phyloP scores from a whole-genome alignment of 2,113 vertebrate genomes.

The Odontesthes bonariensis region DNA sequence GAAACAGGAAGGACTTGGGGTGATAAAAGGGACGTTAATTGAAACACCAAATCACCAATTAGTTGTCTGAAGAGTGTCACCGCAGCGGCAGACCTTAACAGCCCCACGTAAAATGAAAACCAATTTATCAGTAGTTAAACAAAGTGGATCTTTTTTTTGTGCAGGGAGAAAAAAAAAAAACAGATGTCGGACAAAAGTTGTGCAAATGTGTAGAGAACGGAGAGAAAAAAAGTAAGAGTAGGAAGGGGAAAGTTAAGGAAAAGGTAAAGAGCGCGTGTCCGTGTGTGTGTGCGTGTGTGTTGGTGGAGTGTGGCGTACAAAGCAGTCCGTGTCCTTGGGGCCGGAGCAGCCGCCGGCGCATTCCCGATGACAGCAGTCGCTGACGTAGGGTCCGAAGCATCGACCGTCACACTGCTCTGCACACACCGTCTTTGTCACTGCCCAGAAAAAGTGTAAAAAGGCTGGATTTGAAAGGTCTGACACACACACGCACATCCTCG shows the following conservation, averaged over 20 bases:
- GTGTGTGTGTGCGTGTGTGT: constrained; percentile 14
- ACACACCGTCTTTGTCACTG: constrained; percentile 97
- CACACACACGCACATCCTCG: constrained; percentile 22
- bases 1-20: constrained; percentile 28
- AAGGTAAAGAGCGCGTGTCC: not conserved
- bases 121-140: constrained; percentile 68
- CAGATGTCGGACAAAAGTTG: constrained; percentile 40
- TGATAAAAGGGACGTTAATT: constrained; percentile 71
- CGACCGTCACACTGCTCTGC: constrained; percentile 97
- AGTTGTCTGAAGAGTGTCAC: constrained; percentile 46
- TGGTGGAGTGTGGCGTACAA: constrained; percentile 81
- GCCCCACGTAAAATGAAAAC: constrained; percentile 55
- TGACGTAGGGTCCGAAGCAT: constrained; percentile 96
- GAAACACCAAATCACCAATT: constrained; percentile 73
- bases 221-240: not conserved
- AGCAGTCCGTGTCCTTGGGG: constrained; percentile 97
- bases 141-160: constrained; percentile 43
- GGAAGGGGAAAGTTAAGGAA: not conserved
- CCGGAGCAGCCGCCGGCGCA: constrained; percentile 96
- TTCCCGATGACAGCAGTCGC: constrained; percentile 96
- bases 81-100: constrained; percentile 43
- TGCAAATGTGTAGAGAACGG: not conserved
- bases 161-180: constrained; percentile 23
- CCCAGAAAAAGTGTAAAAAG: constrained; percentile 12
- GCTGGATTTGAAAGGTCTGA: constrained; percentile 54